Evolutionary conservation across 1,140 invertebrate genomes (phyloP), one percentile per base, ranked within the genome.

Genomic region (Ylistrum balloti): DNA sequence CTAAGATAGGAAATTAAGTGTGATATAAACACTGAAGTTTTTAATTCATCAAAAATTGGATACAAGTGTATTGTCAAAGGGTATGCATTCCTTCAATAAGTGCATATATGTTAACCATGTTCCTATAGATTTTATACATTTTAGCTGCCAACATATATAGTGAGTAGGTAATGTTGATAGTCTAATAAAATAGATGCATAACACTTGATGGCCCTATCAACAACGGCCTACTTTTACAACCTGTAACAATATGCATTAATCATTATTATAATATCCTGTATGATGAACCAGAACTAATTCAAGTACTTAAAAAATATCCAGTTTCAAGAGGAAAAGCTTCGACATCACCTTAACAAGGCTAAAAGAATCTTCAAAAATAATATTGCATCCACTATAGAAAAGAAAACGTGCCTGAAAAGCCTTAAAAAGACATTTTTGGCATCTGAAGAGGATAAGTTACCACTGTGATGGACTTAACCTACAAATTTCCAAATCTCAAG

Each of bases 141-240:
- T 74, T 74, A 74, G 56, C 56, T 74, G 56, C 56, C 56, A 74
- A 74, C 56, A 28, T 74, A 17, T 74, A 28, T n/a, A 74, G n/a
- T 28, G 56, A 74, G 56, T 74, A 74, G 56, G n/a, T 74, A 28
- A 74, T 74, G 56, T 74, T 28, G 5, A 28, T 11, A 17, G 56
- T 74, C 56, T 56, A 56, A n/a, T n/a, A n/a, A n/a, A n/a, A n/a
- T n/a, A n/a, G n/a, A n/a, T n/a, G n/a, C n/a, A n/a, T 74, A 74
- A 74, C 13, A n/a, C 11, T 74, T 1, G 7, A 28, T 28, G 35
- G 35, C 35, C 35, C 13, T 7, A 38, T 38, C 13, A 13, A 38
- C 35, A 38, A 13, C 28, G 56, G 5, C n/a, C 56, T 74, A 0
- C 28, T 28, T 74, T 5, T 28, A 74, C 56, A 45, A 45, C 41